phyloP scores from a whole-genome alignment of 2,797 vertebrate genomes.

The Tenualosa thibaudeaui region DNA sequence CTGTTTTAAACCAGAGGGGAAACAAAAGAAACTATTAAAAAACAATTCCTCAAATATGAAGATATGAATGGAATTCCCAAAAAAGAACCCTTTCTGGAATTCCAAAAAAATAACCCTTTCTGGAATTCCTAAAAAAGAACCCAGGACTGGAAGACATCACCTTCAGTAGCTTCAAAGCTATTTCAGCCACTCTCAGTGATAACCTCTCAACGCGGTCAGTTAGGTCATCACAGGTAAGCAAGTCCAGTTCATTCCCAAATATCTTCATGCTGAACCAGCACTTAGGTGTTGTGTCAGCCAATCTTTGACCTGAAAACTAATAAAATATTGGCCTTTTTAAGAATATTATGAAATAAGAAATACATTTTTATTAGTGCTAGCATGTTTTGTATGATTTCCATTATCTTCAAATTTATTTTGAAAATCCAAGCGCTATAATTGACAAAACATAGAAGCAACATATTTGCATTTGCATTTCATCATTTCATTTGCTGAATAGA shows the following conservation, averaged over 20 bases:
- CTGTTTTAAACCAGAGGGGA: conserved; percentile 56
- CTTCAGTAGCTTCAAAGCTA: conserved; percentile 82
- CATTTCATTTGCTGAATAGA: no score
- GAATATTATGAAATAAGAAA: neutral
- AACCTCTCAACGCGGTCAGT: conserved; percentile 64
- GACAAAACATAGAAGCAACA: no score
- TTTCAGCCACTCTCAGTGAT: conserved; percentile 75
- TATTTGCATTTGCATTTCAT: no score
- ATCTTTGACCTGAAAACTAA: conserved; percentile 71
- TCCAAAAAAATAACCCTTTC: no score
- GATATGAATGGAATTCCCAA: neutral
- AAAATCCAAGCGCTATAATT: no score
- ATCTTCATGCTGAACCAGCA: conserved; percentile 80
- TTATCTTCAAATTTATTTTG: neutral
- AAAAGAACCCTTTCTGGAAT: neutral
- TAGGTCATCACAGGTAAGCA: conserved; percentile 77
- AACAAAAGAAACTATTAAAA: conserved; percentile 32
- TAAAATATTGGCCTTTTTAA: conserved; percentile 26
- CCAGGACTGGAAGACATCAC: conserved; percentile 59
- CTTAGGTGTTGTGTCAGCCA: conserved; percentile 50
- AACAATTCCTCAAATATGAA: neutral
- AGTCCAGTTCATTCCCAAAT: conserved; percentile 82
- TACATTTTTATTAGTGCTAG: no score
- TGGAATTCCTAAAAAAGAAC: no score
- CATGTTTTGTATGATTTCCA: neutral